phyloP scores from a whole-genome alignment of 2,888 invertebrate genomes.

The Heliconius aoede region DNA sequence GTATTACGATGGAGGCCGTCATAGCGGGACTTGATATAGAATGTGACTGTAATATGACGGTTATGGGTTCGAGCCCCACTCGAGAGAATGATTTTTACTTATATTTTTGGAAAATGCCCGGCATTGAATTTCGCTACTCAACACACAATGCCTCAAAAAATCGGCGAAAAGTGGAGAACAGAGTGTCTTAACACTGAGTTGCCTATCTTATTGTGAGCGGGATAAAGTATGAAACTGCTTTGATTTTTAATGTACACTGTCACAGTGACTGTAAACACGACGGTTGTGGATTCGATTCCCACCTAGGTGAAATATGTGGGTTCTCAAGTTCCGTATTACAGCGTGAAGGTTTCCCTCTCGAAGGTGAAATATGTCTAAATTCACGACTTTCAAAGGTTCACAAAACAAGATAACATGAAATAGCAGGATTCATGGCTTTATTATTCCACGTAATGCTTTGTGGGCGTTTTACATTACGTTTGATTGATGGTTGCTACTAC shows the following conservation, averaged over 20 bases:
- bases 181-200: not conserved
- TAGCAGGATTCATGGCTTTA: conserved; percentile 17
- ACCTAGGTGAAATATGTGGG: no score
- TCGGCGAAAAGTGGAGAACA: not conserved
- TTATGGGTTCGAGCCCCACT: not conserved
- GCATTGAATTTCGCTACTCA: not conserved
- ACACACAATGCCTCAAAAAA: not conserved
- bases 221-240: not conserved
- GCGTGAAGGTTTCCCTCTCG: no score
- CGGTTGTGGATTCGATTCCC: no score
- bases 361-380: no score
- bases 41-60: not conserved
- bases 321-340: no score
- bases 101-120: no score
- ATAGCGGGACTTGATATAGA: no score
- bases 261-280: no score
- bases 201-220: not conserved
- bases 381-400: not conserved
- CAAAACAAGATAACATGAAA: conserved; percentile 1
- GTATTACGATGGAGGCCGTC: not conserved
- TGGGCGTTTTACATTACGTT: conserved; percentile 44
- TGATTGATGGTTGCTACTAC: conserved; percentile 45
- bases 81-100: not conserved
- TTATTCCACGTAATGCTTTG: conserved; percentile 38
- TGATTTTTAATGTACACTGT: no score